phyloP scores from a whole-genome alignment of 1,140 invertebrate species.

The Dreissena rostriformis region DNA sequence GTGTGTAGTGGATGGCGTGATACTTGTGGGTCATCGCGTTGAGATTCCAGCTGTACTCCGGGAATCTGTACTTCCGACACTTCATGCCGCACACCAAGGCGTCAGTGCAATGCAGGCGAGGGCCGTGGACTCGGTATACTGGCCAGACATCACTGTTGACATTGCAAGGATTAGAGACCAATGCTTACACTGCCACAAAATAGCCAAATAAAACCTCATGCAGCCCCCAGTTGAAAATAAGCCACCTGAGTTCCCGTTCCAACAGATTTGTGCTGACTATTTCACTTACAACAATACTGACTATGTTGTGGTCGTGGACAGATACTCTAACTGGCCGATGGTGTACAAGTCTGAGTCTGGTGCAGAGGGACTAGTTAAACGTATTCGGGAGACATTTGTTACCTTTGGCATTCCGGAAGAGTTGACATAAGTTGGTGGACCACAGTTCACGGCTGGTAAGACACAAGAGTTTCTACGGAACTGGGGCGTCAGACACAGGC shows the following conservation, averaged over 20 bases:
- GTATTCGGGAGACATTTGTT: slow-evolving; percentile 44
- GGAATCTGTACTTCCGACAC: background rate
- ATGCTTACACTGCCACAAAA: slow-evolving; percentile 58
- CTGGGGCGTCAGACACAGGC: slow-evolving; percentile 50
- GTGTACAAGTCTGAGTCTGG: slow-evolving; percentile 53
- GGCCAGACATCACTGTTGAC: slow-evolving; percentile 58
- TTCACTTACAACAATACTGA: slow-evolving; percentile 53
- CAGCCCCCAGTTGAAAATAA: slow-evolving; percentile 21
- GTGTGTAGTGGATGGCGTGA: background rate
- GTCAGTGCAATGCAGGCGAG: slow-evolving; percentile 51
- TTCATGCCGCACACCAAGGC: slow-evolving; percentile 62
- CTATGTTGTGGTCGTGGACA: slow-evolving; percentile 57
- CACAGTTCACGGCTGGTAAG: slow-evolving; percentile 17
- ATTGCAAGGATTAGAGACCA: slow-evolving; percentile 10
- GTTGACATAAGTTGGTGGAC: slow-evolving; percentile 32
- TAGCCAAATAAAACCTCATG: slow-evolving; percentile 42
- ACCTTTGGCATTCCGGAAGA: slow-evolving; percentile 54
- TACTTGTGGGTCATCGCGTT: slow-evolving; percentile 25
- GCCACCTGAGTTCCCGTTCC: slow-evolving; percentile 60
- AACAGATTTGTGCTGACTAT: slow-evolving; percentile 60
- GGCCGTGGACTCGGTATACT: slow-evolving; percentile 58
- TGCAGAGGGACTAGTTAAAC: slow-evolving; percentile 24
- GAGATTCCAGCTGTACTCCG: background rate
- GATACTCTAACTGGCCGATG: slow-evolving; percentile 66
- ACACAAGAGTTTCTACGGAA: slow-evolving; percentile 25